Conservation (phyloP, 2,797 vertebrate species). For the Gastrophryne carolinensis region DNA sequence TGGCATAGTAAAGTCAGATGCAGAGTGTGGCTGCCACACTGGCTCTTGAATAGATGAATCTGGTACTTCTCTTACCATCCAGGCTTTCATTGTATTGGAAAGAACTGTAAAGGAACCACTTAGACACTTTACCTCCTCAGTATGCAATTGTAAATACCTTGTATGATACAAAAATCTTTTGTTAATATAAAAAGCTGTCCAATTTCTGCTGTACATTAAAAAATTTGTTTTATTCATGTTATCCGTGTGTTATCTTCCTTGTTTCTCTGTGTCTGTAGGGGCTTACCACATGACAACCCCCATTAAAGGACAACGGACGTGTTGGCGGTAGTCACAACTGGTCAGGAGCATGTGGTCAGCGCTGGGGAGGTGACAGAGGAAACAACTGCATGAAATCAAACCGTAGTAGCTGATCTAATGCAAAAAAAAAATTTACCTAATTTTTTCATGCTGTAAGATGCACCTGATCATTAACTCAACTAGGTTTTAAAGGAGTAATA, state of each 20-base stretch:
- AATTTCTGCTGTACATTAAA: constrained; percentile 81
- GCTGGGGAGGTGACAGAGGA: too few species aligned
- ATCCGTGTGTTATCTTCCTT: constrained; percentile 16
- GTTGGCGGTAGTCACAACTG: too few species aligned
- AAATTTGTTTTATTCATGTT: constrained; percentile 72
- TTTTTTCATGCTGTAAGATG: too few species aligned
- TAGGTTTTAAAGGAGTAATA: too few species aligned
- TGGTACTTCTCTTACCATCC: constrained; percentile 61
- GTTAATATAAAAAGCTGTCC: constrained; percentile 80
- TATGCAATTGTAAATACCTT: constrained; percentile 81
- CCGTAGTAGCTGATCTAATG: too few species aligned
- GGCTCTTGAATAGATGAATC: constrained; percentile 51
- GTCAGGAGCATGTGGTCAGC: too few species aligned
- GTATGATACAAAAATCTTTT: constrained; percentile 79
- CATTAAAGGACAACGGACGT: too few species aligned
- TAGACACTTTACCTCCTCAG: constrained; percentile 84
- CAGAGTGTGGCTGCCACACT: background rate
- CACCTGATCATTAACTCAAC: too few species aligned
- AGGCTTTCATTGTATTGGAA: constrained; percentile 73
- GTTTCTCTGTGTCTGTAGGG: background rate
- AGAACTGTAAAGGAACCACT: constrained; percentile 80
- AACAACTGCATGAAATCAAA: too few species aligned
- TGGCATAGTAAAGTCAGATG: background rate
- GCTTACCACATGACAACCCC: background rate
- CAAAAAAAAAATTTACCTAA: too few species aligned